phyloP scores from a whole-genome alignment of 2,113 vertebrate species.

The Crotophaga sulcirostris region DNA sequence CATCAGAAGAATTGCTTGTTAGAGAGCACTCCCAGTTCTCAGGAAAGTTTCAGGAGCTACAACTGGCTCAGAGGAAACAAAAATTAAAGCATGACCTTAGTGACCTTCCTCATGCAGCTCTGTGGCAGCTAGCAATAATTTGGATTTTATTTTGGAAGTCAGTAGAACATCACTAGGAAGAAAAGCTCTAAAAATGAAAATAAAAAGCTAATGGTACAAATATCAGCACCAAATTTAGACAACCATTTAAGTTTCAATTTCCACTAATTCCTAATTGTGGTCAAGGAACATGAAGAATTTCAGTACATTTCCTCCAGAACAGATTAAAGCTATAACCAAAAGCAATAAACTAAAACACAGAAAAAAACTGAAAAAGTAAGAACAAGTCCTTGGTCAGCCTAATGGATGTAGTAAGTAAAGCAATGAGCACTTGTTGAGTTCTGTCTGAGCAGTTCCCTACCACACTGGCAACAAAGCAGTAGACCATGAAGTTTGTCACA shows the following conservation, averaged over 20 bases:
- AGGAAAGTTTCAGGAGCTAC: slow-evolving; percentile 11
- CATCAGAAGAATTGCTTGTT: slow-evolving; percentile 15
- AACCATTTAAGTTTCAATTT: not conserved
- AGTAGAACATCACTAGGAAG: not conserved
- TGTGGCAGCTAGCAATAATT: not conserved
- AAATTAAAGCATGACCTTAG: slow-evolving; percentile 18
- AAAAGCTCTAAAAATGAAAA: slow-evolving; percentile 22
- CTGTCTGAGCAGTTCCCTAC: not conserved
- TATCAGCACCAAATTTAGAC: not conserved
- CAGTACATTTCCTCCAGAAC: slow-evolving; percentile 14
- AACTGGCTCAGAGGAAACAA: not conserved
- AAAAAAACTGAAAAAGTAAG: slow-evolving; percentile 4
- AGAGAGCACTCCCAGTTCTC: not conserved
- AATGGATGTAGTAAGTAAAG: not conserved
- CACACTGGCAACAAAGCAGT: not conserved
- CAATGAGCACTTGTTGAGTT: not conserved
- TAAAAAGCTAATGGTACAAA: not conserved
- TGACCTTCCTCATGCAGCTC: not conserved
- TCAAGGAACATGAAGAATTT: slow-evolving; percentile 26
- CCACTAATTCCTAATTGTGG: not conserved
- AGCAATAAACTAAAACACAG: slow-evolving; percentile 41
- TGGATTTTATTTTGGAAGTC: not conserved
- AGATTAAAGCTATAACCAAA: slow-evolving; percentile 38
- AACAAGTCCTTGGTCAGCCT: slow-evolving; percentile 12
- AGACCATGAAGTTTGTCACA: not conserved